Evolutionary conservation across 2,888 invertebrate species (phyloP).

Genomic region (Apodemia zela): DNA sequence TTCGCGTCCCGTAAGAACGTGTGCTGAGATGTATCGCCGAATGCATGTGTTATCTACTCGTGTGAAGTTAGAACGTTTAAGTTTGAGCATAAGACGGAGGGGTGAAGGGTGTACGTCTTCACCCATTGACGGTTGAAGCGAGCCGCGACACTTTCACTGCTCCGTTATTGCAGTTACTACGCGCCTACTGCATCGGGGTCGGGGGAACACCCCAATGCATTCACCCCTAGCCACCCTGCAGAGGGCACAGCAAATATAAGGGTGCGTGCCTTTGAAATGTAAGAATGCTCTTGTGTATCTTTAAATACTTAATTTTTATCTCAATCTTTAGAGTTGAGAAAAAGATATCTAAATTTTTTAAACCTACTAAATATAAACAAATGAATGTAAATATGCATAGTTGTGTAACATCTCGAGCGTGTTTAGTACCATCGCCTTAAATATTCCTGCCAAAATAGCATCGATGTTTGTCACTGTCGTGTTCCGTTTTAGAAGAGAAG

Average conservation of each 20-base stretch:
- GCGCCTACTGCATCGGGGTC: constrained; percentile 68
- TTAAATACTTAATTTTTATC: constrained; percentile 26
- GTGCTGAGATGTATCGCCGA: neutral
- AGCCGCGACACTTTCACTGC: constrained; percentile 79
- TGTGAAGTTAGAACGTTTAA: constrained; percentile 66
- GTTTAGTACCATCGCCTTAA: too few species aligned
- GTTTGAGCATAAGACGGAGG: constrained; percentile 70
- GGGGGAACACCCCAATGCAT: constrained; percentile 68
- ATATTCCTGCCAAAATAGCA: too few species aligned
- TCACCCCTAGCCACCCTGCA: constrained; percentile 62
- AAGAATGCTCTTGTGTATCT: constrained; percentile 49
- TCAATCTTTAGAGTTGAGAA: neutral
- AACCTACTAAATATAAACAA: neutral
- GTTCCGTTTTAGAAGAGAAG: too few species aligned
- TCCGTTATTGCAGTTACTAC: constrained; percentile 79
- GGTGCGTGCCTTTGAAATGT: constrained; percentile 63
- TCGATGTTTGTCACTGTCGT: too few species aligned
- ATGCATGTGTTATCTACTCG: constrained; percentile 37
- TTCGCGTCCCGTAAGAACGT: neutral
- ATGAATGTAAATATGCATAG: neutral
- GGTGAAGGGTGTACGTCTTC: constrained; percentile 75
- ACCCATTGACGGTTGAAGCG: constrained; percentile 79
- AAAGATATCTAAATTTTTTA: too few species aligned
- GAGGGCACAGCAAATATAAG: constrained; percentile 59
- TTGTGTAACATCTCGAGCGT: too few species aligned